phyloP scores from a whole-genome alignment of 2,797 vertebrate genomes.

The Rhabdomys pumilio region DNA sequence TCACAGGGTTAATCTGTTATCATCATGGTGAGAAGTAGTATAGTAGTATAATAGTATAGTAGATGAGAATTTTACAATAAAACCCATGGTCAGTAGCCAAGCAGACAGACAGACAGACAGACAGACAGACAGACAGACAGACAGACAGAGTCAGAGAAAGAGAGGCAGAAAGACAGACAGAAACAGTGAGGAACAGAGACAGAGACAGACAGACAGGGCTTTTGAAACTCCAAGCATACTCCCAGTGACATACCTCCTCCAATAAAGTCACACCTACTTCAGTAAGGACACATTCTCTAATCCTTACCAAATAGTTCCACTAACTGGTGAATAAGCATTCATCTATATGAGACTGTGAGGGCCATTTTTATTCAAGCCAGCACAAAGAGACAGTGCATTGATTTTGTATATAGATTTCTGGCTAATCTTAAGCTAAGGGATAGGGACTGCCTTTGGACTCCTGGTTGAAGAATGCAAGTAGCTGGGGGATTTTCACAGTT shows the following conservation, averaged over 20 bases:
- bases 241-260: not conserved
- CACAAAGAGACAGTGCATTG: not conserved
- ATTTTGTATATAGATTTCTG: not conserved
- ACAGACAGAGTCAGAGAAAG: not conserved
- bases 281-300: not conserved
- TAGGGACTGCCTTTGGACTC: no score
- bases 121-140: no score
- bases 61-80: not conserved
- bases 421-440: no score
- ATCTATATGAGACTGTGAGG: no score
- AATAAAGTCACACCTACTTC: not conserved
- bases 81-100: not conserved
- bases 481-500: no score
- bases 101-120: not conserved
- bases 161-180: not conserved
- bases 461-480: no score
- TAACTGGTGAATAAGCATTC: not conserved
- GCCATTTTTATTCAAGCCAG: not conserved
- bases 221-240: not conserved
- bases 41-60: not conserved
- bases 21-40: no score
- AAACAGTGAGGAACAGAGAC: no score
- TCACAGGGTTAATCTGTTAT: not conserved
- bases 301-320: not conserved
- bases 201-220: not conserved